Conservation (phyloP, 2,797 vertebrate genomes). For the Sphaeramia orbicularis region DNA sequence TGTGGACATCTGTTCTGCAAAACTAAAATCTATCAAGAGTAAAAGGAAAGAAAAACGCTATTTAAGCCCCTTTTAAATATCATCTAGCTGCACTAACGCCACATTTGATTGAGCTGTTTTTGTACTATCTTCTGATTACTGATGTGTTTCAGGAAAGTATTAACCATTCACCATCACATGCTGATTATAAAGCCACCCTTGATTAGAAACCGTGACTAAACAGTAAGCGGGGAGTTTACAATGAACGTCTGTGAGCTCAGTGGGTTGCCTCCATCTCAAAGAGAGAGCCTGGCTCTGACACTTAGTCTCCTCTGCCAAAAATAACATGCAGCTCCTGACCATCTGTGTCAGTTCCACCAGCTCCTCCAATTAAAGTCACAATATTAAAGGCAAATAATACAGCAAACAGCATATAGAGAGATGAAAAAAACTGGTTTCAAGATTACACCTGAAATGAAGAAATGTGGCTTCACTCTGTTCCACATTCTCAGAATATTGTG, state of each 20-base stretch:
- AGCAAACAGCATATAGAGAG: neutral
- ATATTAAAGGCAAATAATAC: slow-evolving; percentile 29
- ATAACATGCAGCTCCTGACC: slow-evolving; percentile 54
- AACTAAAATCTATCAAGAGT: neutral
- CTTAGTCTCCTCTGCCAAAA: slow-evolving; percentile 51
- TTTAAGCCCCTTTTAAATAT: neutral
- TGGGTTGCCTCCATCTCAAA: slow-evolving; percentile 32
- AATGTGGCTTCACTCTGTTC: neutral
- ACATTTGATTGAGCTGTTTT: neutral
- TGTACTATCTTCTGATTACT: neutral
- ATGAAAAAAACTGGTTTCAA: neutral
- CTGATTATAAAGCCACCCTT: slow-evolving; percentile 13
- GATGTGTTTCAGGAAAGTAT: neutral
- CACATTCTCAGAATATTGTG: neutral
- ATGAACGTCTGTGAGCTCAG: slow-evolving; percentile 31
- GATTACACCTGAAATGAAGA: neutral
- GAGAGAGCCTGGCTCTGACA: slow-evolving; percentile 40
- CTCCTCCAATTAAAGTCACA: slow-evolving; percentile 21
- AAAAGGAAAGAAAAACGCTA: neutral
- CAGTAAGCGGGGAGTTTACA: slow-evolving; percentile 8
- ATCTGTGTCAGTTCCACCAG: slow-evolving; percentile 54
- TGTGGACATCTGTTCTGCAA: slow-evolving; percentile 18
- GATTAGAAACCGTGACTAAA: slow-evolving; percentile 4
- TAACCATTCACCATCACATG: neutral
- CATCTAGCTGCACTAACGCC: neutral